Base-by-base conservation (phyloP, 2,113 vertebrate species). In the Ictidomys tridecemlineatus region DNA sequence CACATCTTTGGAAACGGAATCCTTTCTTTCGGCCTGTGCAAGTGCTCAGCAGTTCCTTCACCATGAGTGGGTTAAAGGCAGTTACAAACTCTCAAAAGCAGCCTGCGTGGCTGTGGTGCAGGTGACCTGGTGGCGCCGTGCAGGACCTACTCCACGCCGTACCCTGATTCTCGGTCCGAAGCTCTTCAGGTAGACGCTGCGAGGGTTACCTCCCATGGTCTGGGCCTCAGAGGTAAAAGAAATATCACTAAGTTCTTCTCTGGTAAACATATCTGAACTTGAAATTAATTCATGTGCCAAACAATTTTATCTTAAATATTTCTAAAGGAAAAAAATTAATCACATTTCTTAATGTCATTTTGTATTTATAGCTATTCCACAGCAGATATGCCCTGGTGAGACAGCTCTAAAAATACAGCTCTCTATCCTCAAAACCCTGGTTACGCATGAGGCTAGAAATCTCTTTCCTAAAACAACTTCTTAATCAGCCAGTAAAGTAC, bases 341-440 rank as follows among this genome's bases (percentile, higher is more conserved):
- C 95, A 53, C 78, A 56, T 76, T 92, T 93, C 73, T 93, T 95
- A 91, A 92, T 70, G 51, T 87, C 65, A 84, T 86, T 84, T 97
- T 88, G 89, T 70, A 83, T 92, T 94, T 78, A 67, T 77, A 85
- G 74, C 73, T 89, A 82, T 92, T 85, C 48, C 94, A 93, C 96
- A 96, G 85, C 69, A 94, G 76, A 78, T 92, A 77, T 2, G 87
- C 73, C 90, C 69, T 34, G 73, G 65, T 58, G 77, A 96, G 70
- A 32, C 53, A 85, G 65, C 72, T 91, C 92, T n/a, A 79, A 87
- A 93, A 94, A 94, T 65, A 89, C 77, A 97, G 51, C 72, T 48
- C 58, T 83, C 78, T 82, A 42, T 72, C 48, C 67, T 95, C 87
- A 51, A 58, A 82, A 93, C 88, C 90, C 92, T 97, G 90, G 85